Evolutionary conservation across 1,140 invertebrate genomes (phyloP), one percentile per base, ranked within the genome.

Genomic region (Cherax destructor): DNA sequence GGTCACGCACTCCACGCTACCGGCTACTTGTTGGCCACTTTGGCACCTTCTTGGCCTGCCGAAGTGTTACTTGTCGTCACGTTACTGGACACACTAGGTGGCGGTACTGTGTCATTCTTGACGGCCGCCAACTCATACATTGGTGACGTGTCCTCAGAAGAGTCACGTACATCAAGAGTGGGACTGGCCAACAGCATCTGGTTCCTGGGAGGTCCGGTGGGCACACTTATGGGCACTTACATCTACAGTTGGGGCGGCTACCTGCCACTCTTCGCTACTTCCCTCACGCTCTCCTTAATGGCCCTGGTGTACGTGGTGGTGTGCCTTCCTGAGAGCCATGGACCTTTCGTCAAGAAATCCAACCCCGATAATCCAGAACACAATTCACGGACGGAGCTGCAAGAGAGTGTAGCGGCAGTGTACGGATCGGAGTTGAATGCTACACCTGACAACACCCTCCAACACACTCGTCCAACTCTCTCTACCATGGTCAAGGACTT

Each of bases 101-200:
- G 88, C 83, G 88, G 88, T 52, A 74, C 88, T 52, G 88, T 91
- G 30, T 91, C 88, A 50, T 91, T 91, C 83, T 74, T 91, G 52
- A 91, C 88, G 13, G 88, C 76, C 4, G 88, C 88, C 41, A 91
- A 91, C 74, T 84, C 88, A 10, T 91, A 91, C 74, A 50, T 91
- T 18, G 83, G 88, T 24, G 88, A 91, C 83, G 88, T 85, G 81
- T 76, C 88, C 1, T 61, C 69, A 13, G 88, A 91, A 52, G 88
- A 91, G 74, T 50, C 79, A 4, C 81, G 88, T 21, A 91, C 88
- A 1, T 84, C 81, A 6, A 77, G 88, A 11, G 88, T 91, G n/a
- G 88, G 88, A 4, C 83, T 91, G 72, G 88, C 88, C 30, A 91
- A 91, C 72, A 91, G 88, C 74, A 84, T 91, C 24, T 91, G 88